Percentiles rank a stretch among this genome's conserved stretches.
phyloP scores from a whole-genome alignment of 2,113 vertebrate species.

The Chloropsis hardwickii region DNA sequence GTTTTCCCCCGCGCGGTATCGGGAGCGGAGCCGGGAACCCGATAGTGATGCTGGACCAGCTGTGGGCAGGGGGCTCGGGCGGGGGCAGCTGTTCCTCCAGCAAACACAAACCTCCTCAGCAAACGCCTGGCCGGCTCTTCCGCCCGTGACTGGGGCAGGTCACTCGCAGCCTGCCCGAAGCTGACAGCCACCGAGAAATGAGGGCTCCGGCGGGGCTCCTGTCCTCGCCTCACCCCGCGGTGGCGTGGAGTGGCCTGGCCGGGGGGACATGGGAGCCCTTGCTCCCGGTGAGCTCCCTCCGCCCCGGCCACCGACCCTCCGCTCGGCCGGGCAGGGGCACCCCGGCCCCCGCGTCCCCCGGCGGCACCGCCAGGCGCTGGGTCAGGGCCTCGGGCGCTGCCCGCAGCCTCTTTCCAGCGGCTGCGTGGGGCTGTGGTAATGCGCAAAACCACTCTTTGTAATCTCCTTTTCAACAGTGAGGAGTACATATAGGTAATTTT shows the following conservation, averaged over 20 bases:
- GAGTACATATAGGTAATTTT: slow-evolving; percentile 80
- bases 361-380: not conserved
- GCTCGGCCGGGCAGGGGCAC: not conserved
- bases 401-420: not conserved
- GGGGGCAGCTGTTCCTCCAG: not conserved
- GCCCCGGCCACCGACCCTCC: not conserved
- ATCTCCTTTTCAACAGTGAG: slow-evolving; percentile 64
- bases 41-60: rapidly evolving
- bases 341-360: no score
- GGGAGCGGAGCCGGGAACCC: not conserved
- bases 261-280: not conserved
- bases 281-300: not conserved
- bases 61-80: not conserved
- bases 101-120: not conserved
- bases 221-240: not conserved
- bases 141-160: not conserved
- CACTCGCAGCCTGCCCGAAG: not conserved
- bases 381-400: not conserved
- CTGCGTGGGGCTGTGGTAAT: not conserved
- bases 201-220: not conserved
- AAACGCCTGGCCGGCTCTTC: no score
- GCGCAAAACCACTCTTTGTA: slow-evolving; percentile 34
- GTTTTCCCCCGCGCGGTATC: no score
- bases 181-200: not conserved
- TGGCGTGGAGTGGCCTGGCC: not conserved